phyloP scores from a whole-genome alignment of 2,888 invertebrate species.

The Agrotis ipsilon region DNA sequence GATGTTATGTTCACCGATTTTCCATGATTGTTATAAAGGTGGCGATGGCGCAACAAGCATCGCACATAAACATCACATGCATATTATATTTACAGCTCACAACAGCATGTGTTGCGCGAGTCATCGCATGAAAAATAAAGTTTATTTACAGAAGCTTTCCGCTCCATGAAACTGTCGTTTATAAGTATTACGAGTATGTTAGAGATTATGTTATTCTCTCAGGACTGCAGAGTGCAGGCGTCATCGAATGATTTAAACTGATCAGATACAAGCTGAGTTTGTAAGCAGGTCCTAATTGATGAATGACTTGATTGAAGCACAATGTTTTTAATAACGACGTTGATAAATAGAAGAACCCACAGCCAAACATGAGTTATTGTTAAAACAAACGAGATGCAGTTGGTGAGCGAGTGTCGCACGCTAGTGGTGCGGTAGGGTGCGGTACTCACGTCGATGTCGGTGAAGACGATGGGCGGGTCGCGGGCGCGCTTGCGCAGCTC shows the following conservation, averaged over 20 bases:
- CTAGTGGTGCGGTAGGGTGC: slow-evolving; percentile 50
- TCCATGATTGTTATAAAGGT: slow-evolving; percentile 19
- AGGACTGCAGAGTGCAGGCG: not conserved
- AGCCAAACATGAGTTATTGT: not conserved
- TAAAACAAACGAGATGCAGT: not conserved
- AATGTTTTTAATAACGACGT: not conserved
- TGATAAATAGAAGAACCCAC: slow-evolving; percentile 7
- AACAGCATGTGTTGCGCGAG: slow-evolving; percentile 35
- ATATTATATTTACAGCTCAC: slow-evolving; percentile 40
- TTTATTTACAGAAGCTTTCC: slow-evolving; percentile 44
- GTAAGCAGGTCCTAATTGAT: not conserved
- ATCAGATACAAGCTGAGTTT: not conserved
- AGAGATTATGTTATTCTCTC: too few relatives aligned
- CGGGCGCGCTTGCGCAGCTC: slow-evolving; percentile 94
- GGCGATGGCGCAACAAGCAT: slow-evolving; percentile 3
- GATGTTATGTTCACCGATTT: slow-evolving; percentile 13
- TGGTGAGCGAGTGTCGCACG: not conserved
- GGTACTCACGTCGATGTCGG: slow-evolving; percentile 93
- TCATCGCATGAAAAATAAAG: slow-evolving; percentile 44
- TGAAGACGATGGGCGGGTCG: slow-evolving; percentile 95
- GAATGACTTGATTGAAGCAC: not conserved
- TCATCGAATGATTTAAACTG: not conserved
- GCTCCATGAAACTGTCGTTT: slow-evolving; percentile 20
- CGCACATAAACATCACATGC: slow-evolving; percentile 15
- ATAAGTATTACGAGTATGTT: slow-evolving; percentile 5